Evolutionary conservation across 2,888 invertebrate species (phyloP).

Genomic region (Clusia tigrina): DNA sequence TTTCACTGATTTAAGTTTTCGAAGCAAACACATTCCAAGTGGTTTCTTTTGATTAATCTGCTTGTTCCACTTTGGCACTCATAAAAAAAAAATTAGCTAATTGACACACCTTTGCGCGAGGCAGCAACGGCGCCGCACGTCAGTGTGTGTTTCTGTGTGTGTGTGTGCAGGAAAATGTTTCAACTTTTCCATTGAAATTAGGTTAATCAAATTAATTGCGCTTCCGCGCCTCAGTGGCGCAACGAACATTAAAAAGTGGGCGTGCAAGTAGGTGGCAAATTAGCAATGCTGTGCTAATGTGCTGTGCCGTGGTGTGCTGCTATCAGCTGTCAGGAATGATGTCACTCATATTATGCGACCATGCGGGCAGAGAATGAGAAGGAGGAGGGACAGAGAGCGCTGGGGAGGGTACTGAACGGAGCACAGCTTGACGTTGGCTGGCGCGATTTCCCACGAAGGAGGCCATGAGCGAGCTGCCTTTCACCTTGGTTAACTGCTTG

Average conservation of each 20-base stretch:
- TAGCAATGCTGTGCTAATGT: background rate
- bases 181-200: constrained; percentile 36
- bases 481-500: background rate
- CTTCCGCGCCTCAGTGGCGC: constrained; percentile 48
- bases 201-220: constrained; percentile 59
- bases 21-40: too few species aligned
- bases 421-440: background rate
- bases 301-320: background rate
- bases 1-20: too few species aligned
- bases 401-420: too few species aligned
- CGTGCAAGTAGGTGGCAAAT: background rate
- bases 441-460: background rate
- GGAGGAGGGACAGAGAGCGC: too few species aligned
- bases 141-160: too few species aligned
- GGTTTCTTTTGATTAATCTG: too few species aligned
- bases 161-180: background rate
- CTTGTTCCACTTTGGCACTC: too few species aligned
- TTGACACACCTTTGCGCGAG: background rate
- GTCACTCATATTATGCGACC: constrained; percentile 9
- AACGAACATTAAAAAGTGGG: background rate
- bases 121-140: background rate
- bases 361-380: constrained; percentile 30
- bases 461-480: background rate
- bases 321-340: constrained; percentile 13
- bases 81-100: too few species aligned